These are phyloP conservation scores for Leucania comma DNA, from an alignment of 2,888 invertebrate species.

Conservation along the genomic window DNA sequence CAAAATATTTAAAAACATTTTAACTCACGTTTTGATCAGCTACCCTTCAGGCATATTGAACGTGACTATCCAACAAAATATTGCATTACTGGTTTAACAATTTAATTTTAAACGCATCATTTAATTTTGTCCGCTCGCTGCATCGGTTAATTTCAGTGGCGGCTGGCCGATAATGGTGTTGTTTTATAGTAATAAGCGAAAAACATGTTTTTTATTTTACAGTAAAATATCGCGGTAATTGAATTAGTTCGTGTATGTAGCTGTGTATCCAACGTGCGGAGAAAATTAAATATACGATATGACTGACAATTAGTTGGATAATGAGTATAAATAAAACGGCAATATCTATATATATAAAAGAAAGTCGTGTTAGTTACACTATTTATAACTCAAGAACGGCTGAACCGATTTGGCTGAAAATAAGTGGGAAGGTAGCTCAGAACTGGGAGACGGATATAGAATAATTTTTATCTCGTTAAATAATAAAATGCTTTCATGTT, in stretches of 20 bases:
- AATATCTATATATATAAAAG: too few relatives aligned
- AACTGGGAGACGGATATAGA: too few relatives aligned
- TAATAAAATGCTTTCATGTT: too few relatives aligned
- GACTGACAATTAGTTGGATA: neutral
- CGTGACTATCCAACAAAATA: neutral
- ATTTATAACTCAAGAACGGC: too few relatives aligned
- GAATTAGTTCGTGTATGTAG: neutral
- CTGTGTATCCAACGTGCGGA: neutral
- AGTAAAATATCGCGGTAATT: constrained; percentile 7
- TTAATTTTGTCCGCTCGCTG: neutral
- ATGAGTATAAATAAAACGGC: too few relatives aligned
- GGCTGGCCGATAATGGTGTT: constrained; percentile 18
- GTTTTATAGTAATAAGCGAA: constrained; percentile 25
- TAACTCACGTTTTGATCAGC: neutral
- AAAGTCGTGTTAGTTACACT: too few relatives aligned
- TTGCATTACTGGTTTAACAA: constrained; percentile 20
- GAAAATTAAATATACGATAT: constrained; percentile 17
- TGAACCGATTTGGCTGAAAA: too few relatives aligned
- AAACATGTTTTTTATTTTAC: constrained; percentile 1
- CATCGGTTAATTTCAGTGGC: constrained; percentile 13
- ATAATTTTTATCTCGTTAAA: too few relatives aligned
- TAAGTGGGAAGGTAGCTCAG: too few relatives aligned
- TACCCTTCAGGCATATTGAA: neutral
- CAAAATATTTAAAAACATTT: neutral
- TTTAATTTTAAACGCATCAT: constrained; percentile 17